These are phyloP conservation scores for Trichopoda pennipes DNA, from an alignment of 2,888 invertebrate genomes.

Conservation along the genomic window DNA sequence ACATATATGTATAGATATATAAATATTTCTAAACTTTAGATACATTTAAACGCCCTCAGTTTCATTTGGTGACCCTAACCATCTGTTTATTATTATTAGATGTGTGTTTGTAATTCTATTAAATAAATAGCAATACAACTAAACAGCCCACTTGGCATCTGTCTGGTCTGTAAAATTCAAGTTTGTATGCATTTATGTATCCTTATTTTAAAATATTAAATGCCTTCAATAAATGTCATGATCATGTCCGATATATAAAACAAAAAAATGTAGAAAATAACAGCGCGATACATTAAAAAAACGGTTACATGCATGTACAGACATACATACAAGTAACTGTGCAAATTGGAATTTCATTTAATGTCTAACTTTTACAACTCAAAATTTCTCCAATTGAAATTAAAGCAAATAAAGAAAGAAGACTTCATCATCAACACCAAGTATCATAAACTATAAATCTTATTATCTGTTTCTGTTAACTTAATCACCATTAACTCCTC, in stretches of 20 bases:
- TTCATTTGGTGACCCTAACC: conserved; percentile 37
- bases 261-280: conserved; percentile 14
- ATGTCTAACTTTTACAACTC: conserved; percentile 28
- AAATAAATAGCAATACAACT: conserved; percentile 11
- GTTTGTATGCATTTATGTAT: conserved; percentile 41
- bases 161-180: conserved; percentile 42
- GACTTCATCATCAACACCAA: neutral
- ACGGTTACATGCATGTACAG: conserved; percentile 16
- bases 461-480: conserved; percentile 31
- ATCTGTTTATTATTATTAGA: conserved; percentile 3
- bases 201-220: conserved; percentile 29
- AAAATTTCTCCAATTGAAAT: conserved; percentile 64
- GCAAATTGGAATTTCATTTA: conserved; percentile 52
- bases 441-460: neutral
- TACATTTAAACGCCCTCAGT: conserved; percentile 28
- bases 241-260: conserved; percentile 35
- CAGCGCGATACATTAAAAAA: conserved; percentile 10
- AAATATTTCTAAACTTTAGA: neutral
- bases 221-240: conserved; percentile 61
- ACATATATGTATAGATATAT: too few relatives aligned
- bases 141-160: conserved; percentile 45
- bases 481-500: conserved; percentile 29
- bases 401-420: conserved; percentile 22
- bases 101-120: neutral
- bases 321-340: conserved; percentile 30